Evolutionary conservation across 1,140 invertebrate species (phyloP), one percentile per base, ranked within the genome.

Genomic region (Bombus polaris): DNA sequence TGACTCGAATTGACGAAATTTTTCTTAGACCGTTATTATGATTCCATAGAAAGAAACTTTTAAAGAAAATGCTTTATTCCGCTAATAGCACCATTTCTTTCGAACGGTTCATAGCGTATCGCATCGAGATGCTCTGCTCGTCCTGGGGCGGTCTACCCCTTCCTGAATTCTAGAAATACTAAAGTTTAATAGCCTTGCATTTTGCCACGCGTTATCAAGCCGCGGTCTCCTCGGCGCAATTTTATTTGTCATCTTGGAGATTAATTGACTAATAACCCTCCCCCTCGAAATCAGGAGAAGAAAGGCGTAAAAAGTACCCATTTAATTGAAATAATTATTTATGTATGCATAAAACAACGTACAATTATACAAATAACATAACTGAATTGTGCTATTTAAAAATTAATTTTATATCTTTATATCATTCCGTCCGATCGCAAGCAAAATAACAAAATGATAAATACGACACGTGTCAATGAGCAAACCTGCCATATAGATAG

Each of bases 1-100:
- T n/a, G 39, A 39, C 8, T 59, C 35, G 53, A 4, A 57, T 35
- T 8, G 28, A 18, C 28, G 18, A 28, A 59, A 76, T 32, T 75
- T 75, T 57, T 57, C 73, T n/a, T 57, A 57, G 2, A n/a, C 15
- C 22, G 32, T 44, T 47, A 68, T 57, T 76, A 53, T 39, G 71
- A 83, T 68, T 83, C 32, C 65, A n/a, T 53, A 68, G 15, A 80
- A 85, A 47, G n/a, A 44, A 85, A 73, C 70, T 80, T 68, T 47
- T 25, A 28, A 35, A n/a, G 59, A 59, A 66, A 86, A 76, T 81
- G 32, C 72, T 82, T 86, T 82, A 81, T 86, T 57, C 66, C n/a
- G 44, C 62, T 81, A 86, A 82, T 82, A 62, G 74, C 39, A 5
- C 65, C 77, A 57, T 81, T 59, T 35, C 32, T 86, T 59, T 73